Base-by-base conservation (phyloP, 1,140 invertebrate species). In the Bemisia tabaci region DNA sequence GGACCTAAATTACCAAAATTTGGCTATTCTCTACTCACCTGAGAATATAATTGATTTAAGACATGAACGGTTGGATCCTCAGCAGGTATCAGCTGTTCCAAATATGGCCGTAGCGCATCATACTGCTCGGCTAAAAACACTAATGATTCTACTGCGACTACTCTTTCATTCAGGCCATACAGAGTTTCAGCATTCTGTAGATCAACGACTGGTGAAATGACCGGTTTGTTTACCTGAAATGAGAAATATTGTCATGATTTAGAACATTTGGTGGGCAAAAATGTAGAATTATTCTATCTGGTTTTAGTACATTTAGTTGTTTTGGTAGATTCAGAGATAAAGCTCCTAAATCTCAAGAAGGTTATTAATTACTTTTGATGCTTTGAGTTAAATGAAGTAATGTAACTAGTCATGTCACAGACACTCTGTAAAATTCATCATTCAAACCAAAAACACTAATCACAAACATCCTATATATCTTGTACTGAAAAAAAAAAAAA, bases 61-160 rank as follows among this genome's bases (percentile, higher is more conserved):
- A 87, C 83, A 68, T 86, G 80, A 17, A 48, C 33, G 70, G 81
- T 83, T 71, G 86, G 87, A 64, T 82, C 79, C 22, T 73, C 74
- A 1, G 71, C 73, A 0, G 80, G 82, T 17, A 90, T 82, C 59
- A 93, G 78, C 65, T 86, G 82, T 74, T 89, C 89, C 71, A 97
- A 81, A 75, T 95, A 92, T 11, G 85, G 83, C 68, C 89, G 87
- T 0, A 98, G 78, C 62, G 85, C 82, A 74, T 92, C 86, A 70
- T 93, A 89, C 77, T 97, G 95, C 71, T 88, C 85, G 1, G 90
- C 85, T 70, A 97, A 81, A 79, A 95, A 97, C 72, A 94, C 85
- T 1, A 94, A 81, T 71, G 94, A 97, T 79, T 98, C 95, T 0
- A 94, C 87, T 0, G 90, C 95, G 2, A 96, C 89, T 26, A 95